Percentiles rank a stretch among this genome's conserved stretches.
phyloP scores from a whole-genome alignment of 35 echinoderm and acorn worm species.

The Acanthaster planci region DNA sequence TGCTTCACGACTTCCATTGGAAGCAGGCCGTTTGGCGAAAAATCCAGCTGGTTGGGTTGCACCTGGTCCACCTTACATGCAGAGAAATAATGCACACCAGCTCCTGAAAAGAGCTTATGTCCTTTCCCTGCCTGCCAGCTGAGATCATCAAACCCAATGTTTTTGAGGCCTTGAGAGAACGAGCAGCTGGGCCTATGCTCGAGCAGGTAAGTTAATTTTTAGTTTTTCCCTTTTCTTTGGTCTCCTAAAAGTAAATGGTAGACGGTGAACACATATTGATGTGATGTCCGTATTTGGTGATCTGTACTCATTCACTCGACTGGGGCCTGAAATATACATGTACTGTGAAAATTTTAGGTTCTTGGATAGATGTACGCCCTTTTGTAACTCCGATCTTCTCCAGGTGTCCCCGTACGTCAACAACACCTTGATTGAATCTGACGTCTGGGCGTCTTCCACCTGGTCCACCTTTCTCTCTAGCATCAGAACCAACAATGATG shows the following conservation, averaged over 20 bases:
- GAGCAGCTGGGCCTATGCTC: not conserved
- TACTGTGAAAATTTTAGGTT: too few species aligned
- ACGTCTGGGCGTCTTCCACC: constrained; percentile 31
- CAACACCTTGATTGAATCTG: constrained; percentile 18
- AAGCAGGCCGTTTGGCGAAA: constrained; percentile 54
- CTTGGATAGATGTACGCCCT: too few species aligned
- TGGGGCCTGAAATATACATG: too few species aligned
- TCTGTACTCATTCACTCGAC: too few species aligned
- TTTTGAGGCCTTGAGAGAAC: not conserved
- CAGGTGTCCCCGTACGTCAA: constrained; percentile 20
- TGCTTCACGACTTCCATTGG: constrained; percentile 50
- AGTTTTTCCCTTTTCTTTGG: too few species aligned
- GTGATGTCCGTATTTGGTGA: too few species aligned
- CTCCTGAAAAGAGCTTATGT: constrained; percentile 48
- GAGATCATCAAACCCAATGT: not conserved
- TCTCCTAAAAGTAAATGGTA: too few species aligned
- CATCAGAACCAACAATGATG: constrained; percentile 58
- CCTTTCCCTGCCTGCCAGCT: constrained; percentile 41
- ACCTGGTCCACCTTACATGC: not conserved
- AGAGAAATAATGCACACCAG: not conserved
- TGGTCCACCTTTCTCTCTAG: constrained; percentile 32
- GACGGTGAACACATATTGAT: too few species aligned
- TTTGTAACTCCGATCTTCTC: not conserved
- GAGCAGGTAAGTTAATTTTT: constrained; percentile 27
- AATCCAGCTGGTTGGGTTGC: constrained; percentile 32